These are phyloP conservation scores for Agriopis leucophaearia DNA, from an alignment of 2,888 invertebrate genomes.

Conservation along the genomic window DNA sequence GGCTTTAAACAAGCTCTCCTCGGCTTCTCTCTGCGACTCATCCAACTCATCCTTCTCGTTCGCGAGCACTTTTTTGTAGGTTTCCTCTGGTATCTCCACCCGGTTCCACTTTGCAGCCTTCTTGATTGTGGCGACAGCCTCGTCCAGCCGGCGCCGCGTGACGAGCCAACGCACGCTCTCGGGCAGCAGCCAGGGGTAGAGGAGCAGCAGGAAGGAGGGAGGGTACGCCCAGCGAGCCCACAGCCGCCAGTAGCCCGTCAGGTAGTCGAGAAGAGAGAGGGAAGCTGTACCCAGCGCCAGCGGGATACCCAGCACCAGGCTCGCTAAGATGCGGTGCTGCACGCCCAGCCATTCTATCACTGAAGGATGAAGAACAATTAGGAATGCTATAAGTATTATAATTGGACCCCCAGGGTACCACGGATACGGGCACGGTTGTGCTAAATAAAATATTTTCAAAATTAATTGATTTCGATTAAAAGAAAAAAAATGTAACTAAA, in stretches of 20 bases:
- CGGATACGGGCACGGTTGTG: no score
- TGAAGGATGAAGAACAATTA: constrained; percentile 53
- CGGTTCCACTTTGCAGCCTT: constrained; percentile 88
- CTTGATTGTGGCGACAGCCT: constrained; percentile 87
- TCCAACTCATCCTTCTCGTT: constrained; percentile 63
- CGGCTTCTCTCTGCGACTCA: constrained; percentile 59
- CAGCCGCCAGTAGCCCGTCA: constrained; percentile 89
- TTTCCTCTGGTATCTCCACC: constrained; percentile 77
- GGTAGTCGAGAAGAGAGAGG: constrained; percentile 89
- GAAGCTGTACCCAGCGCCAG: constrained; percentile 90
- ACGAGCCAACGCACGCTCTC: constrained; percentile 93
- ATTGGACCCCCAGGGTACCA: no score
- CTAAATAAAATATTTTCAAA: no score
- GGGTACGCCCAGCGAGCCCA: constrained; percentile 89
- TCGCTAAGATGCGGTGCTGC: constrained; percentile 89
- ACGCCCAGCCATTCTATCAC: constrained; percentile 93
- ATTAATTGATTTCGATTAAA: no score
- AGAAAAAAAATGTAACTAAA: no score
- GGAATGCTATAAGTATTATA: no score
- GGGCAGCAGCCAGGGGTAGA: constrained; percentile 90
- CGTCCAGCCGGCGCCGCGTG: constrained; percentile 87
- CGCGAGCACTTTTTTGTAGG: constrained; percentile 73
- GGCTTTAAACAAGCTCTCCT: constrained; percentile 71
- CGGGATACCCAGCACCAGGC: constrained; percentile 90
- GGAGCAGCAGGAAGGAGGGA: constrained; percentile 89